Conservation (phyloP, 2,113 vertebrate species). For the Choloepus hoffmanni region DNA sequence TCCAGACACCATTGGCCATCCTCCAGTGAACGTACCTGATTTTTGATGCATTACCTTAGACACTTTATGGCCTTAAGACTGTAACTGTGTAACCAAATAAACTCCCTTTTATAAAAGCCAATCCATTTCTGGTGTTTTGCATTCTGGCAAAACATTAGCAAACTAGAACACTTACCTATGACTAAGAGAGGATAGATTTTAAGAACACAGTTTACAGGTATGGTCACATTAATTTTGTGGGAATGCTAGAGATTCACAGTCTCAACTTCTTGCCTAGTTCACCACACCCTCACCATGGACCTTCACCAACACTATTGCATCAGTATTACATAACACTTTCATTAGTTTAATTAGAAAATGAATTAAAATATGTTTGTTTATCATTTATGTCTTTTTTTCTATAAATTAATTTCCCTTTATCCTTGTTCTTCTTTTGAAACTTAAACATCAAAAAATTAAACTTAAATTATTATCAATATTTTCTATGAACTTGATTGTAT, state of each 20-base stretch:
- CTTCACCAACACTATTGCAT: background rate
- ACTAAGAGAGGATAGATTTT: background rate
- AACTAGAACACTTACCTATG: background rate
- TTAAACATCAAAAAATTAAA: conserved; percentile 45
- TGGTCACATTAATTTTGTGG: background rate
- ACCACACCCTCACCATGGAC: background rate
- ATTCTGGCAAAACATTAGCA: no score
- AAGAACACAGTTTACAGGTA: background rate
- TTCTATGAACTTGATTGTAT: background rate
- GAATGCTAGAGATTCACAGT: background rate
- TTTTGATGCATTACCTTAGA: no score
- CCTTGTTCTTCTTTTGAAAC: background rate
- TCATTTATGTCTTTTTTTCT: background rate
- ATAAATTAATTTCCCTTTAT: background rate
- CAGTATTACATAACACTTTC: background rate
- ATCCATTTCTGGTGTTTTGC: no score
- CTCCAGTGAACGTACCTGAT: no score
- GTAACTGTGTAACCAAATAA: no score
- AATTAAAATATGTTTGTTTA: background rate
- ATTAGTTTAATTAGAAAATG: conserved; percentile 37
- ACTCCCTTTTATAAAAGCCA: no score
- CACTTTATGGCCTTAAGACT: no score
- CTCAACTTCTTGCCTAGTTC: background rate
- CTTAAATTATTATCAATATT: background rate
- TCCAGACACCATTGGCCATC: no score